Evolutionary conservation across 2,888 invertebrate genomes (phyloP).

Genomic region (Hetaerina titia): DNA sequence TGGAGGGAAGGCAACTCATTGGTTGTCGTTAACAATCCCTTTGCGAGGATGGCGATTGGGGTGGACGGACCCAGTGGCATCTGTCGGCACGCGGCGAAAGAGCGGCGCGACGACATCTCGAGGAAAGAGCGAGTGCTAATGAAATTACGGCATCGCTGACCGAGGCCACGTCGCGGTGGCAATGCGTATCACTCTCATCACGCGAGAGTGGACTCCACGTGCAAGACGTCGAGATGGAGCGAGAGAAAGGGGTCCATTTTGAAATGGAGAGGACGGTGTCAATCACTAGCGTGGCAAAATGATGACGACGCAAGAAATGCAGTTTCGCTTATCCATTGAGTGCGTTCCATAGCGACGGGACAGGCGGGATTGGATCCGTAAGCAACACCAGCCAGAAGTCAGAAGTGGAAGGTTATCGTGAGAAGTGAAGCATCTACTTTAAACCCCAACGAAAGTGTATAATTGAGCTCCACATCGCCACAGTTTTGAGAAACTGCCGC

Average conservation of each 20-base stretch:
- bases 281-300: neutral
- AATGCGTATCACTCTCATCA: neutral
- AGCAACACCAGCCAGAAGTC: neutral
- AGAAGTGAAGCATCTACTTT: neutral
- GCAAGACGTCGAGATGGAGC: neutral
- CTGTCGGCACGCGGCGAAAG: neutral
- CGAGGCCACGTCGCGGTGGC: constrained; percentile 5
- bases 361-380: neutral
- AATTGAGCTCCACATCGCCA: neutral
- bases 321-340: neutral
- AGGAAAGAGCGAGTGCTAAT: neutral
- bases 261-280: neutral
- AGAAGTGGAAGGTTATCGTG: neutral
- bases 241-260: constrained; percentile 14
- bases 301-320: neutral
- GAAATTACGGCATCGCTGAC: constrained; percentile 27
- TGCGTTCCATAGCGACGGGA: neutral
- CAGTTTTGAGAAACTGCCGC: neutral
- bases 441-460: neutral
- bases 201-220: neutral
- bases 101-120: neutral
- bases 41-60: too few species aligned
- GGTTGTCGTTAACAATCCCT: neutral
- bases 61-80: neutral
- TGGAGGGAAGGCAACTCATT: neutral